Evolutionary conservation across 1,140 invertebrate species (phyloP).

Genomic region (Nephotettix cincticeps): DNA sequence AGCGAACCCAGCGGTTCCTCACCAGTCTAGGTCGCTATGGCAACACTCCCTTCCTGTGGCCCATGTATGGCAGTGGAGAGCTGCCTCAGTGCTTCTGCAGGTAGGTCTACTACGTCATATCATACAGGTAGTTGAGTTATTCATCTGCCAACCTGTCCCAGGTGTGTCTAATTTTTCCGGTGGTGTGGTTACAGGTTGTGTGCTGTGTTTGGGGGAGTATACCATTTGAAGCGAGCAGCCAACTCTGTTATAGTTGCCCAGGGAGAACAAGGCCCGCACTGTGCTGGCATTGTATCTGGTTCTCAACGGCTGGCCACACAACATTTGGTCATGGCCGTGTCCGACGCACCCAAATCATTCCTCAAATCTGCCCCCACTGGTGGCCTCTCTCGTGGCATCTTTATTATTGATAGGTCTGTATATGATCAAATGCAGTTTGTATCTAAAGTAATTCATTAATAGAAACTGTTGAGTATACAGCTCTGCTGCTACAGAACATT

Average conservation of each 20-base stretch:
- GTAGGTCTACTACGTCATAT: too few relatives aligned
- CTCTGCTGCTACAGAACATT: too few relatives aligned
- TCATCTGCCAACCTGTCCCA: slow-evolving; percentile 51
- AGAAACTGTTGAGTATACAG: too few relatives aligned
- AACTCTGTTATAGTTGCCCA: slow-evolving; percentile 59
- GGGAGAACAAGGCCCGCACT: slow-evolving; percentile 47
- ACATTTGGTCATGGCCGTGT: slow-evolving; percentile 59
- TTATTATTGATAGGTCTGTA: slow-evolving; percentile 63
- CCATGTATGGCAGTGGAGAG: slow-evolving; percentile 96
- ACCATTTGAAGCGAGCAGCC: slow-evolving; percentile 79
- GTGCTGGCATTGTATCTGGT: slow-evolving; percentile 58
- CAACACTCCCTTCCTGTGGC: slow-evolving; percentile 94
- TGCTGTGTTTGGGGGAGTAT: slow-evolving; percentile 94
- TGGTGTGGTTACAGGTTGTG: too few relatives aligned
- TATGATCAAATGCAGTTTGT: too few relatives aligned
- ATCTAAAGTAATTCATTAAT: too few relatives aligned
- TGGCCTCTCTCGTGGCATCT: slow-evolving; percentile 69
- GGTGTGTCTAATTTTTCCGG: slow-evolving; percentile 52
- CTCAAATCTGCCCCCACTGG: slow-evolving; percentile 34
- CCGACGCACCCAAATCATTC: slow-evolving; percentile 41
- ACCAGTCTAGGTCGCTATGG: slow-evolving; percentile 89
- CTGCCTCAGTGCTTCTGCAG: slow-evolving; percentile 93
- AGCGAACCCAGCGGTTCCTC: slow-evolving; percentile 83
- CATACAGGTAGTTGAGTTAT: slow-evolving; percentile 67
- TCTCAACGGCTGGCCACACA: slow-evolving; percentile 59